phyloP scores from a whole-genome alignment of 2,797 vertebrate genomes.

The Cuculus canorus region DNA sequence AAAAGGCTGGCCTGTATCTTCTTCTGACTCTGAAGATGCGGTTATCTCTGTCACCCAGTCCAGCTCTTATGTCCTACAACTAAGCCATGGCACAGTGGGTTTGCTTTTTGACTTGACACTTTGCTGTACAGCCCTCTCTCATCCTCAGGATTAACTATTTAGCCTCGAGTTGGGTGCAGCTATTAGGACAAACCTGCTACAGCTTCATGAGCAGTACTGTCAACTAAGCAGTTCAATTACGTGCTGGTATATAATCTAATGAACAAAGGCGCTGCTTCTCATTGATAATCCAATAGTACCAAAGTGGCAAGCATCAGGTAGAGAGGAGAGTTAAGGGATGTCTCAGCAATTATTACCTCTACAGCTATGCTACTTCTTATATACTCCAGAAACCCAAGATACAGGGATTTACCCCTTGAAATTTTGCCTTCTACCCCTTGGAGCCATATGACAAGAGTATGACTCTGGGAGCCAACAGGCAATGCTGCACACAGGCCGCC shows the following conservation, averaged over 20 bases:
- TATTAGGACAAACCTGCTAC: background rate
- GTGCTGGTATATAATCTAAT: background rate
- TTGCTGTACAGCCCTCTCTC: background rate
- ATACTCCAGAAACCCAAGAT: background rate
- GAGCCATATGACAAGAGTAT: accelerated
- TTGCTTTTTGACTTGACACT: background rate
- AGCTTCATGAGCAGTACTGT: background rate
- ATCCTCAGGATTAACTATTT: background rate
- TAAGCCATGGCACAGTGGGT: background rate
- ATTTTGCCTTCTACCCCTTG: background rate
- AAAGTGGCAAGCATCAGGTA: background rate
- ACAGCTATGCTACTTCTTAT: background rate
- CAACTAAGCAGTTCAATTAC: conserved; percentile 9
- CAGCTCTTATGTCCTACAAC: background rate
- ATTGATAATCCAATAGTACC: background rate
- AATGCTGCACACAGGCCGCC: background rate
- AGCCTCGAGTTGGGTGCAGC: background rate
- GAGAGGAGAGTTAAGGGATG: background rate
- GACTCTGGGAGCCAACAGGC: background rate
- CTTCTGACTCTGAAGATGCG: background rate
- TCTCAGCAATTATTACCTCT: background rate
- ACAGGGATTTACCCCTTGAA: background rate
- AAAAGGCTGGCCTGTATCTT: conserved; percentile 3
- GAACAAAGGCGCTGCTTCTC: background rate
- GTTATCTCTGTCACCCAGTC: background rate